Evolutionary conservation across 2,797 vertebrate species (phyloP).

Genomic region (Brachymystax lenok): DNA sequence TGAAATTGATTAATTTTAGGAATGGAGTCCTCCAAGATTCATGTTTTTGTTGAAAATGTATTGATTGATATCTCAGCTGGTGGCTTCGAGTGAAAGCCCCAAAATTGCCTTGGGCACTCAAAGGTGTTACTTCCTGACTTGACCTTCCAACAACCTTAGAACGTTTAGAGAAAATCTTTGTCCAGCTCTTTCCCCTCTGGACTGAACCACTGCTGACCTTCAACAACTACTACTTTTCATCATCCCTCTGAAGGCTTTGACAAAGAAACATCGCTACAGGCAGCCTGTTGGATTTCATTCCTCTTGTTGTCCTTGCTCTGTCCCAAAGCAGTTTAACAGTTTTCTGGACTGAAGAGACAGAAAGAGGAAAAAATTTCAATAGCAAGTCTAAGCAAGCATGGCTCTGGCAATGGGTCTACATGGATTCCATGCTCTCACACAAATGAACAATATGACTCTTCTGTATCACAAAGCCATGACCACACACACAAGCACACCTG

Average conservation of each 20-base stretch:
- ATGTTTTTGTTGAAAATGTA: constrained; percentile 64
- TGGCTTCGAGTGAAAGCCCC: constrained; percentile 54
- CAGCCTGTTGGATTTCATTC: constrained; percentile 36
- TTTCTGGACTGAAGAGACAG: neutral
- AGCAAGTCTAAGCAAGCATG: neutral
- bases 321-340: constrained; percentile 13
- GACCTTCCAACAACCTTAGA: constrained; percentile 69
- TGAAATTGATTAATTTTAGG: constrained; percentile 49
- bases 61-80: constrained; percentile 58
- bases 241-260: constrained; percentile 61
- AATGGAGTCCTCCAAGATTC: constrained; percentile 50
- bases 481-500: neutral
- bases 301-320: constrained; percentile 38
- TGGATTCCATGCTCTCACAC: neutral
- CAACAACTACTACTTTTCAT: constrained; percentile 54
- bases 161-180: constrained; percentile 59
- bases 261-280: constrained; percentile 28
- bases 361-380: neutral
- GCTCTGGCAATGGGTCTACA: neutral
- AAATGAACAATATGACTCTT: neutral
- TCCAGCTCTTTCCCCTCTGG: constrained; percentile 47
- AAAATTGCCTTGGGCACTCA: constrained; percentile 63
- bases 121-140: constrained; percentile 59
- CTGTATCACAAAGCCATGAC: neutral
- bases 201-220: constrained; percentile 46